Evolutionary conservation across 1,140 invertebrate species (phyloP), one percentile per base, ranked within the genome.

Genomic region (Drosophila bocqueti): DNA sequence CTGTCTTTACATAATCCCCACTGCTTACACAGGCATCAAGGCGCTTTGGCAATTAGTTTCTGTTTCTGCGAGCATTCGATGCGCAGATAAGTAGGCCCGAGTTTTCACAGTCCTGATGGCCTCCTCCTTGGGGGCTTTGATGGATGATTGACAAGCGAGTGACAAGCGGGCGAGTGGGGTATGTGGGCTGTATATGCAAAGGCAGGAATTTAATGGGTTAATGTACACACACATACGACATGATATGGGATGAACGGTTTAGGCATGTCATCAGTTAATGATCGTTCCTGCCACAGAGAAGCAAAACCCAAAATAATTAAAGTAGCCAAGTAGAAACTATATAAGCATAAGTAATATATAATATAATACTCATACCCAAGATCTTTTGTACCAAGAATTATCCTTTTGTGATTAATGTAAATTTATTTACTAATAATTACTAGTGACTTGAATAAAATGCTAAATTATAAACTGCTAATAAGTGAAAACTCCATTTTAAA

Each of bases 21-120:
- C 62, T 86, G 83, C 83, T 79, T 82, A 82, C 76, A 85, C 54
- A 77, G 64, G 49, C 75, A 77, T 52, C 64, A 68, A 62, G 78
- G 65, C 68, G 77, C 65, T 89, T 84, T 87, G 74, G 84, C 81
- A 87, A 87, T 87, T 87, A 87, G 84, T 87, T 89, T 89, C 55
- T 72, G 47, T 57, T 63, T 71, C 50, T 77, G 62, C 34, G 46
- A 69, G 65, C 81, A 68, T 78, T 66, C 74, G 64, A 78, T 83
- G 81, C 45, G 73, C 16, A 81, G 83, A 86, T 85, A 86, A 85
- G 83, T 80, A 77, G 72, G 76, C 59, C 60, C 60, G 31, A 72
- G 60, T 69, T 76, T 71, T 83, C 64, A 76, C 18, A 34, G 34
- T 42, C 66, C 66, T 43, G 69, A 31, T 50, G 67, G 71, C 58